Conservation (phyloP, 2,113 vertebrate genomes). For the Aplodontia rufa region DNA sequence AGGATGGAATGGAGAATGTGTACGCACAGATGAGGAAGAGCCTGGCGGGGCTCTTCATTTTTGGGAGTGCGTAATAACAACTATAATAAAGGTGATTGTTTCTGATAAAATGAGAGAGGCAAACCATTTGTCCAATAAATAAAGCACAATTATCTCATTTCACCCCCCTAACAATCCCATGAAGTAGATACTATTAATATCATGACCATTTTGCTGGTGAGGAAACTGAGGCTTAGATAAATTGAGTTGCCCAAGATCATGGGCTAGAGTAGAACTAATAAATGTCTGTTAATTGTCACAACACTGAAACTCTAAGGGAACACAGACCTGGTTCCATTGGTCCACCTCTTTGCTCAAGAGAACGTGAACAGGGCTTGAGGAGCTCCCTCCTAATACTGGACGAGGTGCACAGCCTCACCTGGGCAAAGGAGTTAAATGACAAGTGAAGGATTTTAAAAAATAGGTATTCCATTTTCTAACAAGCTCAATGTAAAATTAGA, state of each 20-base stretch:
- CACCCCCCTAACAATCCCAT: not conserved
- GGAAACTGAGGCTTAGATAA: not conserved
- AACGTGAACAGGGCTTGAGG: not conserved
- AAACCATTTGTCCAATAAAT: not conserved
- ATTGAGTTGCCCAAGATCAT: not conserved
- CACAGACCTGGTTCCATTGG: not conserved
- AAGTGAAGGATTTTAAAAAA: not conserved
- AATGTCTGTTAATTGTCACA: not conserved
- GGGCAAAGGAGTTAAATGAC: not conserved
- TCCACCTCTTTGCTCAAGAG: not conserved
- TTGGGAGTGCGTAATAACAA: not conserved
- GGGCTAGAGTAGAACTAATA: not conserved
- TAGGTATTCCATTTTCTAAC: not conserved
- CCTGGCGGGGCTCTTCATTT: no score
- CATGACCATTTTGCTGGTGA: not conserved
- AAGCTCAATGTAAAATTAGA: not conserved
- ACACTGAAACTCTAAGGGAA: not conserved
- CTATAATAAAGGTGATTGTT: not conserved
- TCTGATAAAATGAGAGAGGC: not conserved
- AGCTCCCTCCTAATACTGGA: not conserved
- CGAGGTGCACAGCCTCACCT: not conserved
- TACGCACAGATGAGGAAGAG: not conserved
- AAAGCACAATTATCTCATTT: not conserved
- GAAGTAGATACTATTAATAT: not conserved
- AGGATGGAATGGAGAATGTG: not conserved